Base-by-base conservation (phyloP, 2,888 invertebrate genomes). In the Eilema sororculum region DNA sequence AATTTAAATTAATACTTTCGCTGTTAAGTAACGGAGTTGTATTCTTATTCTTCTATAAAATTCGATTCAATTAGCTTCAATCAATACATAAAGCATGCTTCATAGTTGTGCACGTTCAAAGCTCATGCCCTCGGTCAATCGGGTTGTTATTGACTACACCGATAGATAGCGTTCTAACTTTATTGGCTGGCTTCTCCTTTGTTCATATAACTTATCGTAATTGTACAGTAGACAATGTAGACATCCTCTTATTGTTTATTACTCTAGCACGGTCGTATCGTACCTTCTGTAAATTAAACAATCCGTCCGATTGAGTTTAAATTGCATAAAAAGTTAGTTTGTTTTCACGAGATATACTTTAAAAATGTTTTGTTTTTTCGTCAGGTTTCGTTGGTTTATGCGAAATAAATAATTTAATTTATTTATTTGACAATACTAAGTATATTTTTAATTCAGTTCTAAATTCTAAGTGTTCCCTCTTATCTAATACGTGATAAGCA, bases 91-190 rank as follows among this genome's bases (percentile, higher is more conserved):
- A 37, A 65, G 28, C 61, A 56, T 25, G 65, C 67, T 67, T n/a
- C 52, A 61, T 60, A 25, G n/a, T n/a, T 33, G 20, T 46, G 46
- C 62, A 65, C 61, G 72, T 64, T 63, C 30, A 60, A 68, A 72
- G 63, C 74, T 72, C 65, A 70, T 78, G 78, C 62, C 73, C 76
- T 79, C 66, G 62, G 72, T 62, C 74, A 76, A 79, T 70, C 58
- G 63, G 12, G 12, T 24, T 30, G 66, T 72, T 73, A 68, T 76
- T 77, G 65, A 63, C 52, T 70, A 71, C 37, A 56, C 65, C 33
- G 63, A 41, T 59, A 46, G 63, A 41, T 62, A 33, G 33, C 64
- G 61, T 70, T 74, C 70, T 63, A 74, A 70, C 58, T 57, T 61
- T 46, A 72, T 69, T 75, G 62, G 30, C 33, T 58, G 63, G 73